phyloP scores from a whole-genome alignment of 2,113 vertebrate species.

The Argyrosomus japonicus region DNA sequence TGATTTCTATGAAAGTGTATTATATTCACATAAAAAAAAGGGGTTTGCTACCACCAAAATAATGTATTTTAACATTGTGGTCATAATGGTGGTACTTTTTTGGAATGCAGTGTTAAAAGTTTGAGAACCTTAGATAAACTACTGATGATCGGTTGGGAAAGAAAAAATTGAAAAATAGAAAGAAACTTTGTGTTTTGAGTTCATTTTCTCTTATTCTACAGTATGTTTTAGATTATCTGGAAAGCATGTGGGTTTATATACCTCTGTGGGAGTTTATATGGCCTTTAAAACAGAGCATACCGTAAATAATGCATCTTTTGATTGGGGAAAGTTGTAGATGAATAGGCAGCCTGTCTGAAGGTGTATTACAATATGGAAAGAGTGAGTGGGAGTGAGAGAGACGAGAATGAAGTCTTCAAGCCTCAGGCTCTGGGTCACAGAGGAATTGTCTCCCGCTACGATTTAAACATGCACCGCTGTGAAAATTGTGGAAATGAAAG shows the following conservation, averaged over 20 bases:
- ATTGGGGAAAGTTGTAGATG: slow-evolving; percentile 44
- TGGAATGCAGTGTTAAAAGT: no score
- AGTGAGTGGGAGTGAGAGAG: slow-evolving; percentile 51
- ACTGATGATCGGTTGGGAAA: background rate
- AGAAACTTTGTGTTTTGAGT: slow-evolving; percentile 3
- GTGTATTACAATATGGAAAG: slow-evolving; percentile 74
- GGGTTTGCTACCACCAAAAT: no score
- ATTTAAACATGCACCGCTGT: slow-evolving; percentile 53
- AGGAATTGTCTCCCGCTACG: slow-evolving; percentile 30
- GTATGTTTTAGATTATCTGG: slow-evolving; percentile 49
- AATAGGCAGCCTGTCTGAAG: slow-evolving; percentile 73
- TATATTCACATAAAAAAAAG: no score
- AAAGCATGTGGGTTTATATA: slow-evolving; percentile 19
- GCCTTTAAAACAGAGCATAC: slow-evolving; percentile 47
- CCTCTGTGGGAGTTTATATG: slow-evolving; percentile 50
- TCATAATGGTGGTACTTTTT: no score
- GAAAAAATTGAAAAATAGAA: background rate
- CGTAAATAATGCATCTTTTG: slow-evolving; percentile 63
- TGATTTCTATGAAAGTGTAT: no score
- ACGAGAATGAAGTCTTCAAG: slow-evolving; percentile 41
- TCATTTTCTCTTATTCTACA: background rate
- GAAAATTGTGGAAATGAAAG: slow-evolving; percentile 53
- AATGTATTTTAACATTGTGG: no score
- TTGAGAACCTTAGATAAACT: background rate
- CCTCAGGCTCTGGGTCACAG: slow-evolving; percentile 48